These are phyloP conservation scores for Marmota flaviventris DNA, from an alignment of 2,113 vertebrate species.

Conservation along the genomic window DNA sequence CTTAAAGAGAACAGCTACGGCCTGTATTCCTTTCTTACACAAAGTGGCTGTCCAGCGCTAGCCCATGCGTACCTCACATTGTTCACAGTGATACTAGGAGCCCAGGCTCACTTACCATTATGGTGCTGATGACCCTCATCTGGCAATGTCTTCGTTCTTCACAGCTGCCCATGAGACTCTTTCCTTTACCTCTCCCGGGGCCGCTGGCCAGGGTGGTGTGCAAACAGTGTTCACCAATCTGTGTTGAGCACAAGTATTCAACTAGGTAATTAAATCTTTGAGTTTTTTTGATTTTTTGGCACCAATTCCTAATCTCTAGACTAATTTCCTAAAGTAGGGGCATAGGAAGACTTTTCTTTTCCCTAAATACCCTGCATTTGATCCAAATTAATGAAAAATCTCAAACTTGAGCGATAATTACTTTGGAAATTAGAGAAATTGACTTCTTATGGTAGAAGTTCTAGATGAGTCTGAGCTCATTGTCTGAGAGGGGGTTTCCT, in stretches of 20 bases:
- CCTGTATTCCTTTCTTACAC: not conserved
- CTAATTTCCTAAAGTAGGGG: not conserved
- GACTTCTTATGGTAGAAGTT: not conserved
- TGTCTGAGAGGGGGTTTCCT: not conserved
- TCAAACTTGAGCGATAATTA: not conserved
- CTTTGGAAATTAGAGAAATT: not conserved
- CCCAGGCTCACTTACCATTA: no score
- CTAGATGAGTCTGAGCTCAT: not conserved
- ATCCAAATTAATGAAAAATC: not conserved
- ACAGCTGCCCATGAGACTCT: accelerated
- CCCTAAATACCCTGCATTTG: not conserved
- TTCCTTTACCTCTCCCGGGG: not conserved
- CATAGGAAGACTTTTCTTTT: not conserved
- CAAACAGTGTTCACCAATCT: not conserved
- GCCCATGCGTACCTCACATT: accelerated
- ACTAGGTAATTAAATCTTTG: not conserved
- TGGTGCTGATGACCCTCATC: no score
- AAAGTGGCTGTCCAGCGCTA: not conserved
- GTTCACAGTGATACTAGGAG: not conserved
- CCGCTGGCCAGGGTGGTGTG: not conserved
- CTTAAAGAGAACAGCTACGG: accelerated
- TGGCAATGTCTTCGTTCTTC: not conserved
- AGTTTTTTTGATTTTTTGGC: not conserved
- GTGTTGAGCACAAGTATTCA: not conserved
- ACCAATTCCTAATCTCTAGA: not conserved